Base-by-base conservation (phyloP, 2,797 vertebrate genomes). In the Aratinga solstitialis region DNA sequence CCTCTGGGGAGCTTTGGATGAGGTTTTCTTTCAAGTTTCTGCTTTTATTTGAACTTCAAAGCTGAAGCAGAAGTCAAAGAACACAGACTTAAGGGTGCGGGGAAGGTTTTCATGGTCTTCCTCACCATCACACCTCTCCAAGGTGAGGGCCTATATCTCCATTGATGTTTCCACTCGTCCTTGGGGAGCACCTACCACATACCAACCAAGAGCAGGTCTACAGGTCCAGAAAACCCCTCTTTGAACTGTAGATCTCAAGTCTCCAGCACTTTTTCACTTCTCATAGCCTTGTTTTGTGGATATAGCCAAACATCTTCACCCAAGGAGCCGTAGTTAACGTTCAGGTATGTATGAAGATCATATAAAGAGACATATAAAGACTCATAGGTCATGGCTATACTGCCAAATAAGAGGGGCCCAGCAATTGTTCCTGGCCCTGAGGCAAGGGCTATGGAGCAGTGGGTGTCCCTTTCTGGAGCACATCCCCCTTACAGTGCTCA, bases 1-100 rank as follows among this genome's bases (percentile, higher is more conserved):
- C 34, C 51, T 71, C 90, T 71, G 83, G 65, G 19, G 66, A 76
- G 32, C 17, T 84, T 78, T 84, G 36, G 16, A 61, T 78, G 59
- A 90, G 42, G 63, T 82, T 90, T 93, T 34, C 42, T 76, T 93
- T 84, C 34, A 89, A 82, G 51, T 43, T 66, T 74, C 23, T 65
- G 40, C 11, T 61, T 91, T 91, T 71, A 65, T 74, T 42, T 79
- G 24, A 87, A 84, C 59, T 83, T 91, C 72, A 80, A 83, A 89
- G 21, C 19, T 32, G 23, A 74, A 75, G 42, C 7, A 73, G 71
- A 90, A 67, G 22, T 40, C 36, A 51, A 51, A 83, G 48, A 66
- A 43, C 16, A 29, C 4, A 15, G 50, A 18, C 10, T 40, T 56
- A 34, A 34, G 7, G 5, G 29, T 13, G 21, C 4, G 17, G 9